phyloP scores from a whole-genome alignment of 2,113 vertebrate species.

The Notarius lentiginosus region DNA sequence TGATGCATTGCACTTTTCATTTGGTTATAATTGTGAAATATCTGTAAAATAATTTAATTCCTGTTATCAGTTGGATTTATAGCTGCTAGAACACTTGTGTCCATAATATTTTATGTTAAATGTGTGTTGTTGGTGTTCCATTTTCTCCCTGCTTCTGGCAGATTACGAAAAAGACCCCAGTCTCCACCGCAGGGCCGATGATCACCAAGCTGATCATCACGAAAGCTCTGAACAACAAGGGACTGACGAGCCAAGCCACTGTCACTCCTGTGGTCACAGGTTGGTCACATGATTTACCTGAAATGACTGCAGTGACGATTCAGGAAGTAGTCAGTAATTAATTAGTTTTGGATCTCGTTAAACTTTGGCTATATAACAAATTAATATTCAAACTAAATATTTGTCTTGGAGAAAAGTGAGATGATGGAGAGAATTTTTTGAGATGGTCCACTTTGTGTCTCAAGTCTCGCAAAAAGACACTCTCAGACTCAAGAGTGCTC shows the following conservation, averaged over 20 bases:
- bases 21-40: not conserved
- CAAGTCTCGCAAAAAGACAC: not conserved
- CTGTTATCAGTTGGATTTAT: not conserved
- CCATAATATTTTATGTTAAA: not conserved
- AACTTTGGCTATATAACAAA: not conserved
- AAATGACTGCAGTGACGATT: not conserved
- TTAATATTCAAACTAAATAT: not conserved
- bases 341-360: not conserved
- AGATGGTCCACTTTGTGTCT: too few species aligned
- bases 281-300: slow-evolving; percentile 46
- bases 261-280: slow-evolving; percentile 86
- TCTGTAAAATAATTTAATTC: not conserved
- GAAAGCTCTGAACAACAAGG: slow-evolving; percentile 95
- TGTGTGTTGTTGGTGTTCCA: not conserved
- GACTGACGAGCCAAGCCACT: slow-evolving; percentile 82
- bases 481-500: not conserved
- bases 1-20: not conserved
- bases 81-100: not conserved
- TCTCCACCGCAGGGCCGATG: slow-evolving; percentile 88
- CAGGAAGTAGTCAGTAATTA: not conserved
- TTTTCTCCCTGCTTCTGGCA: slow-evolving; percentile 57
- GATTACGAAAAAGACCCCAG: slow-evolving; percentile 92
- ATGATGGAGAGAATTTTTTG: not conserved
- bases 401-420: not conserved
- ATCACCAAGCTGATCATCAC: slow-evolving; percentile 95